Evolutionary conservation across 2,888 invertebrate species (phyloP), one percentile per base, ranked within the genome.

Genomic region (Dorcus hopei): DNA sequence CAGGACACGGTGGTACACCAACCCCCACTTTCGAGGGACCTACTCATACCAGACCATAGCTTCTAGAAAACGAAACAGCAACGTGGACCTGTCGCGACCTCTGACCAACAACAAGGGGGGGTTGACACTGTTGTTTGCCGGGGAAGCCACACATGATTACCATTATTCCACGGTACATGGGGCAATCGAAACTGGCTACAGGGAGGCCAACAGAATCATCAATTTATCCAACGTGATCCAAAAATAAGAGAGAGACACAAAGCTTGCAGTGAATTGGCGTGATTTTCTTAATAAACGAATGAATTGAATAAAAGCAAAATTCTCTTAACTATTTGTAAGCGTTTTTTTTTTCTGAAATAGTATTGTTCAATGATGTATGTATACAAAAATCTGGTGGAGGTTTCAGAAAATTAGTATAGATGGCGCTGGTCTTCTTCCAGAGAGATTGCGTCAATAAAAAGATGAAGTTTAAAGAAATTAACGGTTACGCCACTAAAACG

Each of bases 1-100:
- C 73, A 88, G 89, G 65, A 85, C 90, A 0, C 79, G 76, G 0
- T 91, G 91, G 91, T 81, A 80, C 62, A 80, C 80, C 0, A 85
- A 89, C 75, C 83, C 84, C 1, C 83, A 80, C 73, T 85, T 87
- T 1, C 80, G 84, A 45, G 68, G 68, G 11, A 59, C 65, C 1
- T 65, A 67, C 19, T 67, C 66, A 1, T 68, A 55, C 41, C 54
- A 64, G 55, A 65, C 65, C n/a, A 38, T 59, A 8, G 54, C 57
- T 26, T 58, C 63, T 2, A 59, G 57, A 11, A 48, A 59, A 38
- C 19, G 49, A 41, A 49, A 53, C 3, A 43, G 53, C 38, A 58
- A 61, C 38, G 42, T 49, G 9, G 39, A 51, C 38, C 40, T 61
- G 38, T 50, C 38, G 4, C 54, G 52, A 51, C 65, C 47, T 0